Percentiles rank a stretch among this genome's conserved stretches.
Conservation (phyloP, 2,797 vertebrate genomes). For the Labroides dimidiatus region DNA sequence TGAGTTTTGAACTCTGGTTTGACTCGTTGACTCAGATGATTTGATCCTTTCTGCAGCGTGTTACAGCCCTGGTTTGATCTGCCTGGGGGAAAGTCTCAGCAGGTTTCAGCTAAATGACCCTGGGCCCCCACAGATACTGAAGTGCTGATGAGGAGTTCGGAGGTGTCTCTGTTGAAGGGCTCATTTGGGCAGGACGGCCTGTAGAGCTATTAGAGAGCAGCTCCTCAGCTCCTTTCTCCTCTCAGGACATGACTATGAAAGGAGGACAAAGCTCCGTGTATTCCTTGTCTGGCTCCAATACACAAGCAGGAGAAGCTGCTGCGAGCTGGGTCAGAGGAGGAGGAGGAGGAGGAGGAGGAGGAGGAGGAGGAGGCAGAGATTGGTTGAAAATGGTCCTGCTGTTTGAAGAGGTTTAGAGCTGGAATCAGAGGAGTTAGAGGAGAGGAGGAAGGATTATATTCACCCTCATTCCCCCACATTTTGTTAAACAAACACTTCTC, state of each 20-base stretch:
- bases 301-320: conserved; percentile 63
- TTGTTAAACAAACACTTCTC: no score
- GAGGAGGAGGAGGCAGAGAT: not conserved
- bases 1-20: no score
- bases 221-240: conserved; percentile 50
- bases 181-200: conserved; percentile 63
- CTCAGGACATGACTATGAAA: conserved; percentile 81
- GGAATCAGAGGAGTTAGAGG: no score
- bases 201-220: conserved; percentile 50
- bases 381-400: no score
- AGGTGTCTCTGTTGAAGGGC: conserved; percentile 40
- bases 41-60: not conserved
- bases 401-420: no score
- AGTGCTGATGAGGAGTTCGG: conserved; percentile 50
- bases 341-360: no score
- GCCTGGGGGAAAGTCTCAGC: not conserved
- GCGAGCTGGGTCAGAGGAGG: conserved; percentile 23
- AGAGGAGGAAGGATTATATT: no score
- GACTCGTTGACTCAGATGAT: no score
- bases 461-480: no score
- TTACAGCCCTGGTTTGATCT: not conserved
- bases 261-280: conserved; percentile 70
- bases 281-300: conserved; percentile 87
- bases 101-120: not conserved
- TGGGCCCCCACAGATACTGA: conserved; percentile 3